Evolutionary conservation across 1,140 invertebrate species (phyloP).

Genomic region (Solenopsis fugax): DNA sequence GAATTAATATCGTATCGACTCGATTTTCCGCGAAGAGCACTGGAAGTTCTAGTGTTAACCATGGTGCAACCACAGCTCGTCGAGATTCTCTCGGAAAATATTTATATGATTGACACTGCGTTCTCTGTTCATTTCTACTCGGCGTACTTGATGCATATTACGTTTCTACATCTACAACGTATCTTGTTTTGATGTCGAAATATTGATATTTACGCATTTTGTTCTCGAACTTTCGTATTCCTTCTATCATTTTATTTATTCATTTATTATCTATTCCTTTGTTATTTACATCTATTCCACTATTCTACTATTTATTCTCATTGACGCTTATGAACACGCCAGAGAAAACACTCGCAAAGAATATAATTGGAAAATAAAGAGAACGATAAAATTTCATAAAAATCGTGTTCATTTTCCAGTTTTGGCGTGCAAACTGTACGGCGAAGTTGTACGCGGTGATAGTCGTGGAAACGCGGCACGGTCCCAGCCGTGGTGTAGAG

Average conservation of each 20-base stretch:
- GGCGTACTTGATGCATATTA: not conserved
- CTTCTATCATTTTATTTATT: not conserved
- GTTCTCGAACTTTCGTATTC: not conserved
- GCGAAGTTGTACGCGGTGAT: not conserved
- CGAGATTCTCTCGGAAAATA: constrained; percentile 31
- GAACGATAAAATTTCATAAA: constrained; percentile 38
- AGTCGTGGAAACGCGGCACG: not conserved
- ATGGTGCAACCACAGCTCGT: constrained; percentile 12
- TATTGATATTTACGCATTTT: not conserved
- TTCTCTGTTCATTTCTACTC: not conserved
- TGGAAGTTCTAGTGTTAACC: not conserved
- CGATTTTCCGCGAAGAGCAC: constrained; percentile 22
- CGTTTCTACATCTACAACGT: not conserved
- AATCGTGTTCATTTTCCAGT: not conserved
- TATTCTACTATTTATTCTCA: not conserved
- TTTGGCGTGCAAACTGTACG: constrained; percentile 26
- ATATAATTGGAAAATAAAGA: not conserved
- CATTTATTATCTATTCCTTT: not conserved
- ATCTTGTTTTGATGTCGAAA: no score
- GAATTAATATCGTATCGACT: constrained; percentile 64
- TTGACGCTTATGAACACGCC: not conserved
- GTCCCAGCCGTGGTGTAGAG: not conserved
- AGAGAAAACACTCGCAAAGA: not conserved
- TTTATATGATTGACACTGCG: constrained; percentile 14
- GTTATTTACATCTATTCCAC: not conserved